Percentiles rank a stretch among this genome's conserved stretches.
Conservation (phyloP, 2,113 vertebrate species). For the Myrmecophaga tridactyla region DNA sequence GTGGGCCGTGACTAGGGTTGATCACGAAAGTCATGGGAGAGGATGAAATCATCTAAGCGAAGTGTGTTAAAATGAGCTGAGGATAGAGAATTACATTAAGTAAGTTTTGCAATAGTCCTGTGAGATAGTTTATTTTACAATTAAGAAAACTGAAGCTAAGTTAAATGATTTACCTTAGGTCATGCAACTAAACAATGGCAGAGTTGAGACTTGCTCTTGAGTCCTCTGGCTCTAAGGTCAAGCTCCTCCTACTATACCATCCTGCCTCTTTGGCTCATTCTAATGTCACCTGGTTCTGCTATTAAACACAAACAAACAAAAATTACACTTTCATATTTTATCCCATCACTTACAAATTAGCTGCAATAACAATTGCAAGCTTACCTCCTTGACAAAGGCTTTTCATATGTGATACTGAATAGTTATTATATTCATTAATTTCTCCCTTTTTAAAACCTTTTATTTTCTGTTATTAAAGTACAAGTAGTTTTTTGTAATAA, state of each 20-base stretch:
- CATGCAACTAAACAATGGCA: background rate
- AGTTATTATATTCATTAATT: background rate
- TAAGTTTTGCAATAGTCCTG: background rate
- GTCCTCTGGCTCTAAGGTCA: background rate
- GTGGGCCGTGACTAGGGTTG: background rate
- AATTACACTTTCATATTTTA: conserved; percentile 31
- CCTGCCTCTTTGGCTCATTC: background rate
- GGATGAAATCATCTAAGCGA: background rate
- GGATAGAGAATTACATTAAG: background rate
- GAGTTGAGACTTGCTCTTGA: background rate
- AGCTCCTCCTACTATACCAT: background rate
- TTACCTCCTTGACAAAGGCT: background rate
- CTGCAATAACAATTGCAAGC: background rate
- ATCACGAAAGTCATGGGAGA: background rate
- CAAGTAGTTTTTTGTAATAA: background rate
- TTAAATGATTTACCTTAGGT: background rate
- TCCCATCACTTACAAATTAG: background rate
- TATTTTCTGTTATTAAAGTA: background rate
- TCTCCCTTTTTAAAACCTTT: background rate
- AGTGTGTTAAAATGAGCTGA: background rate
- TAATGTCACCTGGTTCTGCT: background rate
- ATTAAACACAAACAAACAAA: background rate
- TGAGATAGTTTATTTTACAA: background rate
- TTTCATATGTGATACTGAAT: background rate
- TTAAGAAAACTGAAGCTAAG: background rate